Conservation (phyloP, 1,140 invertebrate genomes). For the Caerostris extrusa region DNA sequence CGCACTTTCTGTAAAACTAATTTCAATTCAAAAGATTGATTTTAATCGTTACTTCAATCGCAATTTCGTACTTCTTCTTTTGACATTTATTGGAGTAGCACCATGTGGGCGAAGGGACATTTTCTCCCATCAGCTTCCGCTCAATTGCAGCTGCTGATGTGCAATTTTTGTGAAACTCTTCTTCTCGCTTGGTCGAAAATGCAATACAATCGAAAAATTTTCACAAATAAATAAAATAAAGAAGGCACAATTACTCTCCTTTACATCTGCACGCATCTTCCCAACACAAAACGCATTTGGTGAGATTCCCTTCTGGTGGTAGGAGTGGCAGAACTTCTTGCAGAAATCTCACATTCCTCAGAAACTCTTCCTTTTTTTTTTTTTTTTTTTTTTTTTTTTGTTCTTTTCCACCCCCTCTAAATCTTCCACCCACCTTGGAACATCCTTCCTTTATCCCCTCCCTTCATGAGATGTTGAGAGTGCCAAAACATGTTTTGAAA, state of each 20-base stretch:
- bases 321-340: background rate
- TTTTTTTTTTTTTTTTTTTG: background rate
- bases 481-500: constrained; percentile 70
- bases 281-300: constrained; percentile 12
- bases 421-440: too few relatives aligned
- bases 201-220: background rate
- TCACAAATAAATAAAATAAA: constrained; percentile 7
- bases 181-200: background rate
- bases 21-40: too few relatives aligned
- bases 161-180: background rate
- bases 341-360: constrained; percentile 38
- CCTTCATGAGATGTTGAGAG: constrained; percentile 30
- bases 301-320: background rate
- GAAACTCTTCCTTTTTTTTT: background rate
- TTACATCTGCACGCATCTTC: background rate
- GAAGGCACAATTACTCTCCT: background rate
- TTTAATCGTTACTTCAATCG: too few relatives aligned
- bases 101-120: background rate
- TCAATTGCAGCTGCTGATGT: background rate
- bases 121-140: background rate
- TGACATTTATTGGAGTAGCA: too few relatives aligned
- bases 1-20: too few relatives aligned
- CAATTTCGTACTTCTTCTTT: too few relatives aligned
- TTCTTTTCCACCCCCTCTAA: background rate
- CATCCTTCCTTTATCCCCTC: background rate